Percentiles rank a stretch among this genome's conserved stretches.
Conservation (phyloP, 1,140 invertebrate genomes). For the Augochlora pura region DNA sequence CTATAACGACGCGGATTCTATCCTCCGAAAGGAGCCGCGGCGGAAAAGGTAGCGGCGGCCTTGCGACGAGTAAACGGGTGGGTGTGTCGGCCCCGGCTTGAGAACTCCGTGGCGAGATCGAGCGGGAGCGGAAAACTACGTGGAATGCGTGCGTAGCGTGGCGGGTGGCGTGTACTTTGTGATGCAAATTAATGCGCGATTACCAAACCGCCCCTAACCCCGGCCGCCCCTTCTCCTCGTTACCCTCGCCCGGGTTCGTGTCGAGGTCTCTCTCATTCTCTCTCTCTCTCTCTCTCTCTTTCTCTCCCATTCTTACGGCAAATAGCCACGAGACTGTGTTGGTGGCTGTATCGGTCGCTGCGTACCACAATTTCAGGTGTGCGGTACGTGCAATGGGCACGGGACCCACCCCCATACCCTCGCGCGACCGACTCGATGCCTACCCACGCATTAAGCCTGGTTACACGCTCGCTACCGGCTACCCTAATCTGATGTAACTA, state of each 20-base stretch:
- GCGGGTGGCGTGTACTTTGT: slow-evolving; percentile 76
- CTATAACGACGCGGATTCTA: not conserved
- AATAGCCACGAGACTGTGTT: slow-evolving; percentile 9
- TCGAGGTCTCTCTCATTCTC: slow-evolving; percentile 21
- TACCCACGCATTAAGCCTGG: slow-evolving; percentile 66
- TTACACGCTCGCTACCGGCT: slow-evolving; percentile 62
- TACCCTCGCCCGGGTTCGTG: slow-evolving; percentile 50
- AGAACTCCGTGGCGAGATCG: slow-evolving; percentile 40
- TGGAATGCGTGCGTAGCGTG: slow-evolving; percentile 71
- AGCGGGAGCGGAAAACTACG: slow-evolving; percentile 65
- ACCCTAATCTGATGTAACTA: slow-evolving; percentile 74
- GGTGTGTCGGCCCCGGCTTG: slow-evolving; percentile 42
- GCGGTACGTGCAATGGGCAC: slow-evolving; percentile 47
- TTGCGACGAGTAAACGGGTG: not conserved
- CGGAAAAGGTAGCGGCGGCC: not conserved
- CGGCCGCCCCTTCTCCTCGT: slow-evolving; percentile 33
- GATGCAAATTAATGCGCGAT: slow-evolving; percentile 79
- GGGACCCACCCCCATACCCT: slow-evolving; percentile 5
- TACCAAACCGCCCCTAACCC: slow-evolving; percentile 70
- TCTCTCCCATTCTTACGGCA: not conserved
- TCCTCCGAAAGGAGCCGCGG: not conserved
- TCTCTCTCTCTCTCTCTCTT: no score
- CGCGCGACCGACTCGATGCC: slow-evolving; percentile 49
- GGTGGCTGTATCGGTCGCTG: slow-evolving; percentile 3
- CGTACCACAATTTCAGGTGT: slow-evolving; percentile 43